A percentile compares a stretch with the other conserved stretches of the same genome.
Evolutionary conservation across 1,140 invertebrate species (phyloP).

Genomic region (Hylaeus volcanicus): DNA sequence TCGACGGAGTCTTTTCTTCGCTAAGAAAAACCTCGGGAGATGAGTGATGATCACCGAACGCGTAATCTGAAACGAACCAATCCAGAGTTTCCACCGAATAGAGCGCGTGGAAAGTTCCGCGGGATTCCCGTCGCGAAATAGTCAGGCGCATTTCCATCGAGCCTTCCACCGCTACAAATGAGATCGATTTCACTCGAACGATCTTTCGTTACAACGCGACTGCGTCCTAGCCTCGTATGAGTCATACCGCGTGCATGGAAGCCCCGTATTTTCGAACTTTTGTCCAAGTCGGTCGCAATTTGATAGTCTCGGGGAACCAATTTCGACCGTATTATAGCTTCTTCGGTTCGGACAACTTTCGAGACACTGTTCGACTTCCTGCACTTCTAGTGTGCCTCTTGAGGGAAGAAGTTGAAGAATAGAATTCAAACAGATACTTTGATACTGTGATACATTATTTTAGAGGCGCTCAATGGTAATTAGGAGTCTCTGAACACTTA

Average conservation of each 20-base stretch:
- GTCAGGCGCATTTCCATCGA: constrained; percentile 20
- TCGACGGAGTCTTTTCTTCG: not conserved
- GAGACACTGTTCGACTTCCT: not conserved
- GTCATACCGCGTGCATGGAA: constrained; percentile 2
- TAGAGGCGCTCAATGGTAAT: too few relatives aligned
- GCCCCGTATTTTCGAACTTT: constrained; percentile 39
- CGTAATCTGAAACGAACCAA: constrained; percentile 1
- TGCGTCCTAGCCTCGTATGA: constrained; percentile 1
- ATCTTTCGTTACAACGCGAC: constrained; percentile 40
- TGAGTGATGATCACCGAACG: constrained; percentile 8
- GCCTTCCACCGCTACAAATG: constrained; percentile 27
- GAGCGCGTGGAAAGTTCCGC: constrained; percentile 24
- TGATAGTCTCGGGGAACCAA: constrained; percentile 1
- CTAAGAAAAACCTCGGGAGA: not conserved
- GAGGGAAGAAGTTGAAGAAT: too few relatives aligned
- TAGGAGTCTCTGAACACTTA: too few relatives aligned
- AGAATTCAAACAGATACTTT: too few relatives aligned
- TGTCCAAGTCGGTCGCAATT: constrained; percentile 30
- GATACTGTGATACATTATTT: too few relatives aligned
- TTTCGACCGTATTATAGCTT: not conserved
- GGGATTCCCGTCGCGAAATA: constrained; percentile 10
- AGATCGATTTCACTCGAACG: constrained; percentile 40
- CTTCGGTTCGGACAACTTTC: not conserved
- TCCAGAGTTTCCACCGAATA: constrained; percentile 7
- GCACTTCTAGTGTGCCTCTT: not conserved